Conservation (phyloP, 2,888 invertebrate species). For the Rhamphomyia laevipes region DNA sequence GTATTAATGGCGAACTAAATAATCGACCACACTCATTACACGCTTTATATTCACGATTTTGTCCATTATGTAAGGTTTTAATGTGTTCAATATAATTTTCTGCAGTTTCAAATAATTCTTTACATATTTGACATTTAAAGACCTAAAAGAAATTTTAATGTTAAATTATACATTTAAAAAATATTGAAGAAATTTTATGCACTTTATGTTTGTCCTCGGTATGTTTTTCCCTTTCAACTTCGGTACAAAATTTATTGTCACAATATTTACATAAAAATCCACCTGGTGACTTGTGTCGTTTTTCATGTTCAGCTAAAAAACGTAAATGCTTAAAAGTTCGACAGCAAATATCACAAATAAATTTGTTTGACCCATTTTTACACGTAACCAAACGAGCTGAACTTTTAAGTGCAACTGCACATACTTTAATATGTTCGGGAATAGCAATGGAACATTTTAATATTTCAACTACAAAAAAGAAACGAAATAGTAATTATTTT, state of each 20-base stretch:
- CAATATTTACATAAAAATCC: slow-evolving; percentile 35
- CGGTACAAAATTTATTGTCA: slow-evolving; percentile 26
- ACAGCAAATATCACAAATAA: not conserved
- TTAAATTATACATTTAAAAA: too few relatives aligned
- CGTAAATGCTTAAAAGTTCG: not conserved
- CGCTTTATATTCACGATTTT: slow-evolving; percentile 31
- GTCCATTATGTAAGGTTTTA: slow-evolving; percentile 31
- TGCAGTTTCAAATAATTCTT: slow-evolving; percentile 25
- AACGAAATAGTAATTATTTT: too few relatives aligned
- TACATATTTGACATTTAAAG: slow-evolving; percentile 33
- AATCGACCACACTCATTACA: slow-evolving; percentile 38
- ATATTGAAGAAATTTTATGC: not conserved
- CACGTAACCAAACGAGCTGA: not conserved
- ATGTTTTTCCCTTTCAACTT: slow-evolving; percentile 28
- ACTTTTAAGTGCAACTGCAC: not conserved
- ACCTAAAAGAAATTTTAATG: slow-evolving; percentile 5
- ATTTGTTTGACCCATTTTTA: not conserved
- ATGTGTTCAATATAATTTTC: slow-evolving; percentile 34
- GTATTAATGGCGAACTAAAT: slow-evolving; percentile 34
- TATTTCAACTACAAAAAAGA: too few relatives aligned
- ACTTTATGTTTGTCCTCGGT: slow-evolving; percentile 23
- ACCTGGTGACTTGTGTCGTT: slow-evolving; percentile 34
- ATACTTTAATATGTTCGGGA: not conserved
- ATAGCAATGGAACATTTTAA: too few relatives aligned
- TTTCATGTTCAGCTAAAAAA: slow-evolving; percentile 24